phyloP scores from a whole-genome alignment of 2,113 vertebrate species.

The Strix uralensis region DNA sequence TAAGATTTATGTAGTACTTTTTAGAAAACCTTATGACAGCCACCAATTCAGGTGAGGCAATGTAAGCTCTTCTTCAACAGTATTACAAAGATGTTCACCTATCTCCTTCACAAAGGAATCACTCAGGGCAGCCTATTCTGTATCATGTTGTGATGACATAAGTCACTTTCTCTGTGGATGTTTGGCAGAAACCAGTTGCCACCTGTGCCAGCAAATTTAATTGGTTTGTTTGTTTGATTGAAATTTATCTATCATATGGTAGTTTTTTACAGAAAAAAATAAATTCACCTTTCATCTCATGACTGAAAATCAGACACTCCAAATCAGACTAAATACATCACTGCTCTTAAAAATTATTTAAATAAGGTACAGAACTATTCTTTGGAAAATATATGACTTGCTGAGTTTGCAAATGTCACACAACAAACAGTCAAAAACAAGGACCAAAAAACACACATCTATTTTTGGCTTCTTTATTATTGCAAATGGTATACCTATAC shows the following conservation, averaged over 20 bases:
- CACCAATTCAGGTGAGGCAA: neutral
- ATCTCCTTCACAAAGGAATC: neutral
- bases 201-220: conserved; percentile 1
- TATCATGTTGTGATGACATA: conserved; percentile 2
- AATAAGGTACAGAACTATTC: neutral
- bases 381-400: neutral
- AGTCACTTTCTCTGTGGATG: conserved; percentile 6
- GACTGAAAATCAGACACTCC: neutral
- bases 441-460: neutral
- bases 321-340: neutral
- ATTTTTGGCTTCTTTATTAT: neutral
- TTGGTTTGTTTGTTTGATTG: neutral
- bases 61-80: neutral
- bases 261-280: neutral
- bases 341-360: neutral
- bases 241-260: neutral
- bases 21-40: conserved; percentile 20
- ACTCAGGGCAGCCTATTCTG: neutral
- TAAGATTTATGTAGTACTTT: conserved; percentile 47
- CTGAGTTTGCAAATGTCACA: neutral
- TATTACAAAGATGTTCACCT: neutral
- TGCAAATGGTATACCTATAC: neutral
- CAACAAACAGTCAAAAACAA: neutral
- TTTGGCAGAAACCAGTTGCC: conserved; percentile 18
- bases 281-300: neutral